Percentiles rank a stretch among this genome's conserved stretches.
Evolutionary conservation across 1,140 invertebrate genomes (phyloP).

Genomic region (Trypoxylus dichotomus): DNA sequence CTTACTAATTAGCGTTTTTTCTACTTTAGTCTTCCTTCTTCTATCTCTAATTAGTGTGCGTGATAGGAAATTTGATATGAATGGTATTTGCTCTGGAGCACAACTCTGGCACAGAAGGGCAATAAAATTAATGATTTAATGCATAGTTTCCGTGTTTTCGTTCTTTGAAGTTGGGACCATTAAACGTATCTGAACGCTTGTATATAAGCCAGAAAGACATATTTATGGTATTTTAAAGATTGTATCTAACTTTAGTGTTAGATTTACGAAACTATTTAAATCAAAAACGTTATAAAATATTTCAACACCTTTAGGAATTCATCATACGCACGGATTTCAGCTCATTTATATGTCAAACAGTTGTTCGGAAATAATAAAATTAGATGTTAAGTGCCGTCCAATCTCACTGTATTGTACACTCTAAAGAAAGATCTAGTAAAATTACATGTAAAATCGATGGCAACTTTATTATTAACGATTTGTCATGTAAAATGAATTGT

Average conservation of each 20-base stretch:
- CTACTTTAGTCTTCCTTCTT: neutral
- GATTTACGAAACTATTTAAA: neutral
- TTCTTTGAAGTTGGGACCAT: neutral
- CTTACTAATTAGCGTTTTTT: constrained; percentile 8
- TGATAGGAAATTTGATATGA: neutral
- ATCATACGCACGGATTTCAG: neutral
- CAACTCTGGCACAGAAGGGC: neutral
- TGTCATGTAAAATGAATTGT: no score
- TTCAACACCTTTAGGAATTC: neutral
- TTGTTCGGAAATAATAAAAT: neutral
- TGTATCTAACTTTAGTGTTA: neutral
- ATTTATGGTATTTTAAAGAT: neutral
- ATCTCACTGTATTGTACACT: no score
- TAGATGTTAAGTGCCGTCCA: no score
- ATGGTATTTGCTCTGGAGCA: neutral
- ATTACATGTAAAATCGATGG: no score
- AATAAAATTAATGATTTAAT: constrained; percentile 24
- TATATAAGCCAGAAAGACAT: neutral
- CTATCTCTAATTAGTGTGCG: constrained; percentile 2
- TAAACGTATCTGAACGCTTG: neutral
- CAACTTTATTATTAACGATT: no score
- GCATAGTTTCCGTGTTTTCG: neutral
- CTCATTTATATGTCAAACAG: neutral
- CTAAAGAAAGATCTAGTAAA: no score
- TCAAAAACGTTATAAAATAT: neutral